A percentile compares a stretch with the other conserved stretches of the same genome.
Evolutionary conservation across 2,888 invertebrate species (phyloP).

Genomic region (Hofmannophila pseudospretella): DNA sequence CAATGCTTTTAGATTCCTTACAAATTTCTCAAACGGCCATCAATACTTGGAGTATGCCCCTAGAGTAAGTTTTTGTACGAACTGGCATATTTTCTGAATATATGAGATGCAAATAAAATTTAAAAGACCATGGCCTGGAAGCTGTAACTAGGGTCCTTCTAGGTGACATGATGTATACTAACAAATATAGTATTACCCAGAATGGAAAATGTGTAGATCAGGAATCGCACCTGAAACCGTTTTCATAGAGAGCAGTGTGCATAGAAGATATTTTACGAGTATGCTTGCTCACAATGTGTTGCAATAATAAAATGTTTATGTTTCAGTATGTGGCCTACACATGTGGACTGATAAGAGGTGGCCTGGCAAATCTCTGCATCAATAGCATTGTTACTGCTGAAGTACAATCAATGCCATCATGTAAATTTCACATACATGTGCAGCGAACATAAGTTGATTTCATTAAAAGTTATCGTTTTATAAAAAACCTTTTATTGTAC

Average conservation of each 20-base stretch:
- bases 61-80: constrained; percentile 71
- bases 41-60: constrained; percentile 96
- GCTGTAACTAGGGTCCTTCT: no score
- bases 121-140: no score
- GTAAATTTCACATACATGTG: constrained; percentile 94
- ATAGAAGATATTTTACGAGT: no score
- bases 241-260: no score
- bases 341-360: constrained; percentile 96
- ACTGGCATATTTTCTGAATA: not conserved
- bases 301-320: constrained; percentile 8
- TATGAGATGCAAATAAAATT: not conserved
- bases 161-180: no score
- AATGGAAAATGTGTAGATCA: no score
- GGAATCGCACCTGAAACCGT: no score
- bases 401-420: constrained; percentile 93
- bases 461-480: not conserved
- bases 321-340: constrained; percentile 93
- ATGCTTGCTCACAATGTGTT: no score
- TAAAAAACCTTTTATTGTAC: not conserved
- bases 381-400: constrained; percentile 97
- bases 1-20: constrained; percentile 94
- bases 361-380: constrained; percentile 95
- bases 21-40: constrained; percentile 90
- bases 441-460: constrained; percentile 78
- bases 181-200: no score